These are phyloP conservation scores for Chrysolina oricalcia DNA, from an alignment of 2,888 invertebrate species.

Conservation along the genomic window DNA sequence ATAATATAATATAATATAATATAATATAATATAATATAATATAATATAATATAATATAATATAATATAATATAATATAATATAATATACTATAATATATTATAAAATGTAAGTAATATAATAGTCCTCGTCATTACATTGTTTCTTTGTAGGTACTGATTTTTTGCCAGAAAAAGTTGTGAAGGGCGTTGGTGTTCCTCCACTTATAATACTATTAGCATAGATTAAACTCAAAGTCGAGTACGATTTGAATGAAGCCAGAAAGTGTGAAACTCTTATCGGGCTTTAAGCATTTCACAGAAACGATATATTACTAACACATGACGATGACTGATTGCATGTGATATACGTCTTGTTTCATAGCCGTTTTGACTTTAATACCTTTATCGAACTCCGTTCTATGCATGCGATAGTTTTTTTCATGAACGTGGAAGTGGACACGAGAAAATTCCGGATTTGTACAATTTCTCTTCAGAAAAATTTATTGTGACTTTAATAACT, in stretches of 20 bases:
- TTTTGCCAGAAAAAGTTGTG: no score
- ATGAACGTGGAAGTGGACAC: neutral
- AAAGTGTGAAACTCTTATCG: slow-evolving; percentile 20
- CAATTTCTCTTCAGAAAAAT: neutral
- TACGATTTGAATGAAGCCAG: slow-evolving; percentile 8
- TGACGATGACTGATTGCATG: slow-evolving; percentile 31
- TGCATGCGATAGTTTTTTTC: slow-evolving; percentile 25
- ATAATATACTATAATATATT: no score
- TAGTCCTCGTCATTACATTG: no score
- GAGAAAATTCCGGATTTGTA: neutral
- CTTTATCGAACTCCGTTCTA: slow-evolving; percentile 10
- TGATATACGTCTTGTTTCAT: slow-evolving; percentile 33
- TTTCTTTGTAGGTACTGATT: no score
- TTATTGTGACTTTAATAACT: no score
- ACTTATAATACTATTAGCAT: neutral
- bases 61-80: no score
- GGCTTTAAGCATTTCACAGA: slow-evolving; percentile 12
- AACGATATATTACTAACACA: slow-evolving; percentile 13
- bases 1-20: no score
- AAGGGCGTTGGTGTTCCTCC: no score
- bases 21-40: no score
- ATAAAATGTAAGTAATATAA: no score
- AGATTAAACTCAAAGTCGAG: neutral
- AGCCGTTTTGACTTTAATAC: slow-evolving; percentile 27
- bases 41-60: no score